Evolutionary conservation across 2,113 vertebrate species (phyloP), one percentile per base, ranked within the genome.

Genomic region (Colaptes auratus): DNA sequence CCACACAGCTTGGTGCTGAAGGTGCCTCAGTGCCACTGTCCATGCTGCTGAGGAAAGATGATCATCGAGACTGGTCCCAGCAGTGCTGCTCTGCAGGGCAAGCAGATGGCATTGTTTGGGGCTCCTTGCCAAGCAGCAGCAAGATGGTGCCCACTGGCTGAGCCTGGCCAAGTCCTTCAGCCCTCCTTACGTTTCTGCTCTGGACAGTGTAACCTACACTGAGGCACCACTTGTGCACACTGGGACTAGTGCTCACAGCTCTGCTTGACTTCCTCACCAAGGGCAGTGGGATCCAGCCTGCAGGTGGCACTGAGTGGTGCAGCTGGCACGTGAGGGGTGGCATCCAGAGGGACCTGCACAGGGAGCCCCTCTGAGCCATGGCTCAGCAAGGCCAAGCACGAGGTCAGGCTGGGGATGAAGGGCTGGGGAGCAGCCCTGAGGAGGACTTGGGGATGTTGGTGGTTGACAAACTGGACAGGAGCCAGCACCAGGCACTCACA

Each of bases 311-410:
- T 19, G 50, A 50, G 36, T 24, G 28, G 27, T 18, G 36, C 0
- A 0, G 58, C 1, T 24, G 48, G 36, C 25, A 35, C 0, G 0
- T 20, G 35, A 20, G 64, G 60, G 39, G 36, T 13, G 15, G 3
- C 79, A 39, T 25, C 7, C 53, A 33, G 42, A 50, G 17, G 13
- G 28, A 59, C 56, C 5, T 25, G 24, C 12, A 20, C 0, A 24
- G 15, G 12, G n/a, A 28, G 28, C 4, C 48, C 6, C 1, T 5
- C 10, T 7, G 24, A 70, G 50, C 8, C 17, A 36, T 23, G 7
- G 39, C 31, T 46, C 84, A 55, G 31, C 56, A 63, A 50, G 42
- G 58, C 13, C 50, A 71, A 33, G 21, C 15, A 9, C 31, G 53
- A 13, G 30, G 42, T 44, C 15, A 44, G 42, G 48, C 20, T 21